These are phyloP conservation scores for Galbula dea DNA, from an alignment of 2,113 vertebrate genomes.

Conservation along the genomic window DNA sequence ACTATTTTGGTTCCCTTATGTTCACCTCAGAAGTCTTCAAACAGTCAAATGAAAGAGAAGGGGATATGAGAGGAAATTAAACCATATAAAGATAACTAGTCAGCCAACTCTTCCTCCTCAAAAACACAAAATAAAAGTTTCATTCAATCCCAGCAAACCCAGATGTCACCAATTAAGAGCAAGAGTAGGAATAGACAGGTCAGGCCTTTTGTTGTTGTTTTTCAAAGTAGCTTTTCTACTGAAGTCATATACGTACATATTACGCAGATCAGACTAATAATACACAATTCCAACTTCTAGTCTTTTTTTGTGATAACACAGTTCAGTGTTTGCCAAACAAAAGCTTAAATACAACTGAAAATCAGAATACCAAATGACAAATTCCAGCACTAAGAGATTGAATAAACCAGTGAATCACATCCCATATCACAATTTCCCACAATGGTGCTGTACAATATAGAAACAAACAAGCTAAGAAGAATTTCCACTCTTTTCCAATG, in stretches of 20 bases:
- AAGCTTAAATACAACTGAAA: slow-evolving; percentile 2
- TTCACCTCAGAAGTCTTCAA: slow-evolving; percentile 30
- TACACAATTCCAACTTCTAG: neutral
- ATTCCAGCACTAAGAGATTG: neutral
- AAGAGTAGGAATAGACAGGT: slow-evolving; percentile 48
- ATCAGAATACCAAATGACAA: neutral
- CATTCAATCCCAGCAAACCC: slow-evolving; percentile 13
- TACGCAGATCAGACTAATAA: slow-evolving; percentile 3
- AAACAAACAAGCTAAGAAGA: neutral
- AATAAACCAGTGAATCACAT: neutral
- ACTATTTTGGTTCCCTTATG: neutral
- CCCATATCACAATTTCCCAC: neutral
- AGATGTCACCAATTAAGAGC: slow-evolving; percentile 56
- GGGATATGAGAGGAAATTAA: slow-evolving; percentile 45
- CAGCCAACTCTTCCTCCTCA: slow-evolving; percentile 53
- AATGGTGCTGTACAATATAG: neutral
- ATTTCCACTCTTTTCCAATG: neutral
- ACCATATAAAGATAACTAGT: slow-evolving; percentile 34
- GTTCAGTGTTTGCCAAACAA: slow-evolving; percentile 11
- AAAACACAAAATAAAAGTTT: slow-evolving; percentile 65
- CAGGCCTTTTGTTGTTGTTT: neutral
- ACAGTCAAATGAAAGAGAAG: slow-evolving; percentile 34
- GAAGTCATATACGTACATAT: neutral
- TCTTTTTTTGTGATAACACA: slow-evolving; percentile 2
- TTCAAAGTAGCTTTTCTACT: slow-evolving; percentile 16